Conservation (phyloP, 2,797 vertebrate species). For the Bucorvus abyssinicus region DNA sequence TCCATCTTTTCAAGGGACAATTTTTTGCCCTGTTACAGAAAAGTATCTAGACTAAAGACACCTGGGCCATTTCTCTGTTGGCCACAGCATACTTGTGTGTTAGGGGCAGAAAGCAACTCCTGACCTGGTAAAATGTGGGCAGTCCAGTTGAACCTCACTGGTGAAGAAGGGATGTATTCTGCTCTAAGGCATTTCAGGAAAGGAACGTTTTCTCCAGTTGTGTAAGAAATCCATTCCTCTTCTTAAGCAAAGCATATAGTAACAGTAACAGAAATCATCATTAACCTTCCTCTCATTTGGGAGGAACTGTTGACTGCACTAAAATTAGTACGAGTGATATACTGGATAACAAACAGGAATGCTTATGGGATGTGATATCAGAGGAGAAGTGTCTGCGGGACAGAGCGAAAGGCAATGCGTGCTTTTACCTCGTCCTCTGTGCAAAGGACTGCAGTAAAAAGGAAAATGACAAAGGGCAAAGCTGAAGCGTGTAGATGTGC, state of each 20-base stretch:
- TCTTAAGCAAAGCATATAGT: not conserved
- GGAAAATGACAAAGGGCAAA: not conserved
- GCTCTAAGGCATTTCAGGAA: not conserved
- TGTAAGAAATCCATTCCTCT: not conserved
- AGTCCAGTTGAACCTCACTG: not conserved
- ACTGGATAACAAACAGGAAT: not conserved
- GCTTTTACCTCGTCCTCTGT: not conserved
- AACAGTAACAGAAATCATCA: not conserved
- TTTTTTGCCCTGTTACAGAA: not conserved
- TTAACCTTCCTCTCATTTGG: not conserved
- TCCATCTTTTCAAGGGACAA: not conserved
- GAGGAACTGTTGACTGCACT: not conserved
- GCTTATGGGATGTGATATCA: slow-evolving; percentile 3
- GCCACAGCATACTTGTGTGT: too few species aligned
- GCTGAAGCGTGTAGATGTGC: not conserved
- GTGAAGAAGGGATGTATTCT: not conserved
- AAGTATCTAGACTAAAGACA: not conserved
- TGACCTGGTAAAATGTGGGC: not conserved
- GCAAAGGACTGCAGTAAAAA: not conserved
- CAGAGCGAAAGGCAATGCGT: not conserved
- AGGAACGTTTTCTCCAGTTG: not conserved
- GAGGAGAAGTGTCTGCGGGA: not conserved
- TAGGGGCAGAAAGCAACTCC: not conserved
- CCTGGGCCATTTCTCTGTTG: not conserved
- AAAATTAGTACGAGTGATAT: not conserved